Conservation (phyloP, 2,888 invertebrate genomes). For the Aricia artaxerxes region DNA sequence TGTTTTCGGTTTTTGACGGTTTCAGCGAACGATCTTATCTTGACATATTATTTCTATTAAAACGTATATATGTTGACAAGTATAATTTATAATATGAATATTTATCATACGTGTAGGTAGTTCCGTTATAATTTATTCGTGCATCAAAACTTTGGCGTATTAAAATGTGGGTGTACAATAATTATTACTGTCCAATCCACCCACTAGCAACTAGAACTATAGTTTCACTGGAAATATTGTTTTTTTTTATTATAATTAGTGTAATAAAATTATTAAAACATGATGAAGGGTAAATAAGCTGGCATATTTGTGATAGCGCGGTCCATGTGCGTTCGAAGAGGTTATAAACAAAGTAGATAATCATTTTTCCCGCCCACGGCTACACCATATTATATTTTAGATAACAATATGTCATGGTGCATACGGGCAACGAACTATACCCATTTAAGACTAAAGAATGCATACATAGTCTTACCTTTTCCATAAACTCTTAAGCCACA, state of each 20-base stretch:
- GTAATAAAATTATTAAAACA: slow-evolving; percentile 27
- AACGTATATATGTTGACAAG: too few species aligned
- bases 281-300: slow-evolving; percentile 18
- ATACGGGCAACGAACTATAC: background rate
- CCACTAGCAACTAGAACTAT: background rate
- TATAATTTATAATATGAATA: too few species aligned
- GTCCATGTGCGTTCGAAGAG: background rate
- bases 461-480: too few species aligned
- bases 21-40: too few species aligned
- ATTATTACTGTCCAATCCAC: background rate
- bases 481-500: too few species aligned
- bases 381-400: background rate
- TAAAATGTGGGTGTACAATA: slow-evolving; percentile 21
- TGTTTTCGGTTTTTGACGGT: too few species aligned
- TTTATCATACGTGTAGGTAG: too few species aligned
- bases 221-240: background rate
- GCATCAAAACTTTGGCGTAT: background rate
- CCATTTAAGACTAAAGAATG: too few species aligned
- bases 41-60: too few species aligned
- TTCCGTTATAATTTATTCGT: too few species aligned
- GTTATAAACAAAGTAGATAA: slow-evolving; percentile 24
- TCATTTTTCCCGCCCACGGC: slow-evolving; percentile 16
- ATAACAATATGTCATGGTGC: slow-evolving; percentile 22
- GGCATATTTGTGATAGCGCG: slow-evolving; percentile 24
- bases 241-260: slow-evolving; percentile 20